Evolutionary conservation across 2,888 invertebrate genomes (phyloP).

Genomic region (Lasioglossum villosulum): DNA sequence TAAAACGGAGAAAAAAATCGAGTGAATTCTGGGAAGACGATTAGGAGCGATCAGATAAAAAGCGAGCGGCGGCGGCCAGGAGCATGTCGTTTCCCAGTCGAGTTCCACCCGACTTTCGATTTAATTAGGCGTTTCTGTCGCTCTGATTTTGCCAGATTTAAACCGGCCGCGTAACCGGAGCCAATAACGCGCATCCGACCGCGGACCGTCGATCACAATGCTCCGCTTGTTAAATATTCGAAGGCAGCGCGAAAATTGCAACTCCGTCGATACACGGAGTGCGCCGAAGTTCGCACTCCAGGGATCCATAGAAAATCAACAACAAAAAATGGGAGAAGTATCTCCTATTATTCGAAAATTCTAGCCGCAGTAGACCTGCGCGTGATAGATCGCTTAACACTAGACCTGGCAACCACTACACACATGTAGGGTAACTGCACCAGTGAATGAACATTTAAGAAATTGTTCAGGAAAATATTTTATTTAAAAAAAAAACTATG

Average conservation of each 20-base stretch:
- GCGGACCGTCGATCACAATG: background rate
- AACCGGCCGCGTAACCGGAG: constrained; percentile 27
- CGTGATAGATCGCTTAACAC: too few relatives aligned
- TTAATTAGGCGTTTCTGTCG: constrained; percentile 64
- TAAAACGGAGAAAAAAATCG: background rate
- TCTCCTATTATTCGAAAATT: background rate
- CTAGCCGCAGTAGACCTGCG: too few relatives aligned
- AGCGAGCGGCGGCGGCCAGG: constrained; percentile 66
- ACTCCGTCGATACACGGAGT: background rate
- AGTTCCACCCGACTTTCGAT: constrained; percentile 53
- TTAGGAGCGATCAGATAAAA: constrained; percentile 74
- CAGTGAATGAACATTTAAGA: too few relatives aligned
- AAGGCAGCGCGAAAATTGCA: background rate
- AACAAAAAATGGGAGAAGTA: background rate
- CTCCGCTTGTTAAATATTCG: constrained; percentile 16
- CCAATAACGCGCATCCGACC: constrained; percentile 27
- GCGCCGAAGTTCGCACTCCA: background rate
- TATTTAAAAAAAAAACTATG: too few relatives aligned
- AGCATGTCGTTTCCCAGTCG: constrained; percentile 70
- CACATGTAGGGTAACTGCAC: too few relatives aligned
- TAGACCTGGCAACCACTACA: too few relatives aligned
- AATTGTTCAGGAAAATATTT: too few relatives aligned
- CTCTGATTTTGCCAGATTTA: constrained; percentile 49
- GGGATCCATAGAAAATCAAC: background rate
- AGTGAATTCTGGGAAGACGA: constrained; percentile 47